Evolutionary conservation across 1,140 invertebrate genomes (phyloP).

Genomic region (Drosophila sp.): DNA sequence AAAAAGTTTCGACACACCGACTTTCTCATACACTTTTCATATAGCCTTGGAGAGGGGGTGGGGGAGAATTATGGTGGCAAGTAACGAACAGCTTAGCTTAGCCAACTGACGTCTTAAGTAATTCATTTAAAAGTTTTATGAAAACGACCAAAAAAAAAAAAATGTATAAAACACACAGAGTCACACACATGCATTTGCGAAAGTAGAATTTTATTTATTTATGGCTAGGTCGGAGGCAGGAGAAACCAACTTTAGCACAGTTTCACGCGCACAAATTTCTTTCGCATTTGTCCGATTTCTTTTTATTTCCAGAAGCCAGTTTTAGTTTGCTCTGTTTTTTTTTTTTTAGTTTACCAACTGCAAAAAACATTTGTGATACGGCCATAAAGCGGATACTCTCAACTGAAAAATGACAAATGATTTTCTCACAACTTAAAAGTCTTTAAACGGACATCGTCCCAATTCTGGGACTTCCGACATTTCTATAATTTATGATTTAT

Average conservation of each 20-base stretch:
- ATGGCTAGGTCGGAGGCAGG: constrained; percentile 43
- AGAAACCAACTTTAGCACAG: constrained; percentile 44
- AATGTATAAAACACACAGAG: constrained; percentile 36
- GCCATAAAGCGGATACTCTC: not conserved
- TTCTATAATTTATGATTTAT: too few relatives aligned
- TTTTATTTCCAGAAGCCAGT: constrained; percentile 11
- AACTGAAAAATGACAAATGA: constrained; percentile 4
- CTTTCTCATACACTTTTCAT: constrained; percentile 25
- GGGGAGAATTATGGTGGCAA: constrained; percentile 10
- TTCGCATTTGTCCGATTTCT: constrained; percentile 39
- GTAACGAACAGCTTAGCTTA: constrained; percentile 21
- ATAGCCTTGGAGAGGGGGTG: not conserved
- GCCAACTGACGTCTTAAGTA: constrained; percentile 50
- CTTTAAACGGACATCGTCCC: not conserved
- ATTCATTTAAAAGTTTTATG: constrained; percentile 69
- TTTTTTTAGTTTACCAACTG: not conserved
- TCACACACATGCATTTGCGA: constrained; percentile 31
- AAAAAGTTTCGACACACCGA: constrained; percentile 33
- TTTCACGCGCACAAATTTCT: constrained; percentile 58
- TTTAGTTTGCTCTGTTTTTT: constrained; percentile 5
- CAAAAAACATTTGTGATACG: not conserved
- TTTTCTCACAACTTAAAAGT: not conserved
- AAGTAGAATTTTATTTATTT: constrained; percentile 77
- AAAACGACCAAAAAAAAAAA: constrained; percentile 32
- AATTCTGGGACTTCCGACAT: too few relatives aligned